Evolutionary conservation across 1,140 invertebrate species (phyloP), one percentile per base, ranked within the genome.

Genomic region (Venturia canescens): DNA sequence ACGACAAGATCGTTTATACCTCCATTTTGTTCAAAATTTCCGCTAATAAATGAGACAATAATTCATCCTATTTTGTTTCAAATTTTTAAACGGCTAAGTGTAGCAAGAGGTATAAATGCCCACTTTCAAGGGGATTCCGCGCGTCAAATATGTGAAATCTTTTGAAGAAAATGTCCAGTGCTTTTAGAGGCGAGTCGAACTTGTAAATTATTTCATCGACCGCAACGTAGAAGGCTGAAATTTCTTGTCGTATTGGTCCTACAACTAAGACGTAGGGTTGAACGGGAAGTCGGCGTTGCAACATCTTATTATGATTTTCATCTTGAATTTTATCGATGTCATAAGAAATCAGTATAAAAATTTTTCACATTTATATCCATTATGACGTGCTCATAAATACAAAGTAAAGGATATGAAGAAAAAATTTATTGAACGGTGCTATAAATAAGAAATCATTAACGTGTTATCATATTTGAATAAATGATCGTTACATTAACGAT

Each of bases 81-180:
- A 76, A 66, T 71, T 31, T 6, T 9, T 83, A 84, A n/a, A 83
- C 18, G 26, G 48, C 77, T 74, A 76, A 67, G 81, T 87, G 86
- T 4, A 86, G 44, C 15, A 86, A 71, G 0, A 78, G 26, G 80
- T 83, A 87, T 4, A 86, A 60, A 29, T 87, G 84, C 23, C 84
- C 76, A 66, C 83, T 79, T 53, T 84, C 81, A 15, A 57, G n/a
- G 0, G 83, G 83, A 82, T 87, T 86, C 34, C 83, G 76, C 0
- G 66, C 78, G 69, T 84, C 27, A 1, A 87, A 79, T 50, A 72
- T 44, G 53, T 79, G 76, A 38, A 80, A 80, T 29, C 78, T 67
- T 21, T 80, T 80, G 57, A 80, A 80, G 63, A 60, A 79, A 76
- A 79, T n/a, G 29, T 80, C 67, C 16, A 75, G 74, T 0, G 75